phyloP scores from a whole-genome alignment of 2,888 invertebrate species.

The Zhengitettix transpicula region DNA sequence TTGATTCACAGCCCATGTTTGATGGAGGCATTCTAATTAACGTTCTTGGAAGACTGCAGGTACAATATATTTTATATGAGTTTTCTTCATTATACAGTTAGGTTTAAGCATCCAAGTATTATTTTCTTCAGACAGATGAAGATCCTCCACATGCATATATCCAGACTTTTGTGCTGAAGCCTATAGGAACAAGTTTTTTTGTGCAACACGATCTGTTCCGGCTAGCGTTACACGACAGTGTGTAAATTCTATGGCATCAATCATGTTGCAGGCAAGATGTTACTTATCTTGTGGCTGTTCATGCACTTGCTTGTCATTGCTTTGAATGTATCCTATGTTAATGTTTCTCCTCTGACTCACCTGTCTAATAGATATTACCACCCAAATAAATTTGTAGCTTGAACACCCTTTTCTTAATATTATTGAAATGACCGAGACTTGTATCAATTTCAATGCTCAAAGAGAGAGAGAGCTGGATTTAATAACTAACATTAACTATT shows the following conservation, averaged over 20 bases:
- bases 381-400: no score
- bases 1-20: slow-evolving; percentile 96
- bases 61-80: slow-evolving; percentile 22
- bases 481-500: no score
- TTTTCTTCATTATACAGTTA: neutral
- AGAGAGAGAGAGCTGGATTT: no score
- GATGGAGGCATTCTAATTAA: slow-evolving; percentile 93
- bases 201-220: slow-evolving; percentile 92
- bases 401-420: no score
- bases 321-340: neutral
- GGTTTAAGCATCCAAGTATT: neutral
- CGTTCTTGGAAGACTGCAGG: slow-evolving; percentile 92
- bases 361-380: no score
- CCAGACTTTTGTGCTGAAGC: slow-evolving; percentile 87
- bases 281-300: no score
- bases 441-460: no score
- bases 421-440: no score
- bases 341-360: no score
- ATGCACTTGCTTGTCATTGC: neutral
- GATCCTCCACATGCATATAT: slow-evolving; percentile 87
- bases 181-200: slow-evolving; percentile 74
- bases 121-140: slow-evolving; percentile 64
- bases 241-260: slow-evolving; percentile 21
- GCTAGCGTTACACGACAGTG: slow-evolving; percentile 71
- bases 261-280: slow-evolving; percentile 5